Evolutionary conservation across 2,113 vertebrate species (phyloP), one percentile per base, ranked within the genome.

Genomic region (Malurus alboscapulatus): DNA sequence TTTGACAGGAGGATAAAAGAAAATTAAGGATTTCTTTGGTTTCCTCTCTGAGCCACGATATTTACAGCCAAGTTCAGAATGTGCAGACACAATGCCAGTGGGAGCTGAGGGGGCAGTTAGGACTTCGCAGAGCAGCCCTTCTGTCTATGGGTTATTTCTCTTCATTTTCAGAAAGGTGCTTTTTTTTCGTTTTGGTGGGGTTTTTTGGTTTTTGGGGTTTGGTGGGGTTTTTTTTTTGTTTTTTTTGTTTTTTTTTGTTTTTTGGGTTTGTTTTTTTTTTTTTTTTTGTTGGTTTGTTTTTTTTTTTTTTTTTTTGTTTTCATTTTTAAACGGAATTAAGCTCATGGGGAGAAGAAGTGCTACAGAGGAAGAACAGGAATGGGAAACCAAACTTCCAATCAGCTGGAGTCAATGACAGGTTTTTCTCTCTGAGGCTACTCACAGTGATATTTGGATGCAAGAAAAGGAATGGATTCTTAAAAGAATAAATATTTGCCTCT

Each of bases 401-500:
- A 68, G 9, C 19, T 65, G 7, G 17, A 65, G 5, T 62, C 72
- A 61, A 67, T 19, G 11, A 27, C 7, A 75, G 10, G 4, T 63
- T 75, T 87, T 21, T 54, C 22, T 76, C 58, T 72, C 15, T 36
- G 14, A 42, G 44, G 30, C 7, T 57, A 69, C 48, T 48, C 32
- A 22, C 7, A 36, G 27, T 16, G n/a, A 21, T 76, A 69, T 72
- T 48, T 61, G 34, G 19, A 75, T 68, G 27, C 44, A 82, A 87
- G 40, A 75, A 84, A 62, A 68, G 3, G 5, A 63, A 81, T 29
- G 9, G 25, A 59, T 61, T 53, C 26, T 63, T n/a, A n/a, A n/a
- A 76, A 91, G 59, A 87, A 55, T 18, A 95, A 87, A 20, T 59
- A 59, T 67, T 89, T 84, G 44, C 11, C 44, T 57, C 48, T 48